Evolutionary conservation across 2,113 vertebrate genomes (phyloP), one percentile per base, ranked within the genome.

Genomic region (Anguilla japonica): DNA sequence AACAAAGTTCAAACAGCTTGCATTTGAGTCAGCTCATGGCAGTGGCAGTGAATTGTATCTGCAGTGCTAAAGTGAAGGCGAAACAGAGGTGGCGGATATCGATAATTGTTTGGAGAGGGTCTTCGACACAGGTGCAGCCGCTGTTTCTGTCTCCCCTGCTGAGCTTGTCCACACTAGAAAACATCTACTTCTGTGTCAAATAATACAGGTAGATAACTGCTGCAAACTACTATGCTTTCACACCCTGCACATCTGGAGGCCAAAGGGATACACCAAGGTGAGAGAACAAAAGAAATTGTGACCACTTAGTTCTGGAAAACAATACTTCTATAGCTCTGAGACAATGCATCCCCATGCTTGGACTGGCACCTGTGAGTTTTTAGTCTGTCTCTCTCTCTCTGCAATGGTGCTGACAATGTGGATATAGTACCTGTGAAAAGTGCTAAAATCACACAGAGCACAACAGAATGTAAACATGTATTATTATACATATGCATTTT

Each of bases 101-200:
- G n/a, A 43, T 85, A 79, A 85, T 85, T 85, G 84, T 46, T 40
- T 50, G 5, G 78, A 85, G 84, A 80, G 84, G 71, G 18, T 14
- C 20, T 15, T 14, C n/a, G 43, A 85, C 46, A 75, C 46, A 85
- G 43, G 50, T 39, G 15, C 8, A 26, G 50, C 46, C 29, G 84
- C 84, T 79, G 84, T 67, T 20, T 11, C 67, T 40, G 20, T 18
- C 29, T 8, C 43, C 43, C 43, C 43, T 13, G 43, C 75, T 85
- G 43, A 34, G 71, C 11, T 34, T 75, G 71, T 50, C 43, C 81
- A 26, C 79, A 41, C 4, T 29, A 13, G 75, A 57, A 29, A 29
- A 79, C 46, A 56, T 34, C 71, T 15, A 79, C 50, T 80, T 80
- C 20, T 40, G 20, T 46, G 29, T 2, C 7, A 75, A 75, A 75